Conservation (phyloP, 2,113 vertebrate genomes). For the Gobius niger region DNA sequence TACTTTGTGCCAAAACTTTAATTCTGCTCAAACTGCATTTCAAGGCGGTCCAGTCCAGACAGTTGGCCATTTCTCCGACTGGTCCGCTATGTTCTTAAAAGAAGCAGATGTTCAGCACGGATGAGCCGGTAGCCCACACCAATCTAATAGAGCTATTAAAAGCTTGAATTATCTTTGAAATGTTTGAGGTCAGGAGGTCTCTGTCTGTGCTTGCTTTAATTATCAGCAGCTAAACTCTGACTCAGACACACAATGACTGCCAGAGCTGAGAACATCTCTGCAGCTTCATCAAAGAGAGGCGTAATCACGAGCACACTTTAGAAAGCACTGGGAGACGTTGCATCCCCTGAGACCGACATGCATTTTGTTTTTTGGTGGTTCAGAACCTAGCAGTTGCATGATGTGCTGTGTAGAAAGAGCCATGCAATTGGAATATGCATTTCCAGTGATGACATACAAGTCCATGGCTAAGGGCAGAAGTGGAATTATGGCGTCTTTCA, state of each 20-base stretch:
- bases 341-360: conserved; percentile 16
- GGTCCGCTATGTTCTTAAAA: no score
- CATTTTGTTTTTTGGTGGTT: not conserved
- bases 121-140: conserved; percentile 5
- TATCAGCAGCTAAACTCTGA: conserved; percentile 18
- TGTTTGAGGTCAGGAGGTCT: conserved; percentile 31
- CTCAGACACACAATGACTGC: conserved; percentile 6
- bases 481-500: no score
- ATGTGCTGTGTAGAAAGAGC: no score
- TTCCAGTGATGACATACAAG: no score
- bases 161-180: conserved; percentile 41
- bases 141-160: conserved; percentile 35
- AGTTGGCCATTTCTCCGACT: no score
- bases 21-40: no score
- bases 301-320: conserved; percentile 17
- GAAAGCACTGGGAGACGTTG: conserved; percentile 28
- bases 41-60: no score
- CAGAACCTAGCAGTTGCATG: no score
- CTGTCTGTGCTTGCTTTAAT: conserved; percentile 27
- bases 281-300: conserved; percentile 26
- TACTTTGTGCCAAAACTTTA: no score
- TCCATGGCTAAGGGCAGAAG: no score
- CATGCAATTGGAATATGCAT: no score
- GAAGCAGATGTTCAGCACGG: not conserved
- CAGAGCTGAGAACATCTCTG: conserved; percentile 20